Conservation (phyloP, 2,113 vertebrate genomes). For the Empidonax traillii region DNA sequence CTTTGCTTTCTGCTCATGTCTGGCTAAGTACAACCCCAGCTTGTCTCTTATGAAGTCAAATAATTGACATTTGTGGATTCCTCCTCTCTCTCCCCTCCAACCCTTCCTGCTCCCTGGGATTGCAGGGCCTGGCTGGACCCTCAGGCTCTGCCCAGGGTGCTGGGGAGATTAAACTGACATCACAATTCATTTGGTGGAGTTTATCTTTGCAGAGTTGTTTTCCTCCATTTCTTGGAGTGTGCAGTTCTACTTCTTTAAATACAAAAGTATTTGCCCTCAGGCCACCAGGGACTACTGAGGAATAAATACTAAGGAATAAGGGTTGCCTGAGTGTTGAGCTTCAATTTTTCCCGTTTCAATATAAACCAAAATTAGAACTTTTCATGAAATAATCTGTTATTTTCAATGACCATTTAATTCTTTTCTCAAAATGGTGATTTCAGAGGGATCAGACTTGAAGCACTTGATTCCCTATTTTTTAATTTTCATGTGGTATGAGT, state of each 20-base stretch:
- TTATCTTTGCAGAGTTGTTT: background rate
- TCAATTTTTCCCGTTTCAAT: background rate
- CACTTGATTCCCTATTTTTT: background rate
- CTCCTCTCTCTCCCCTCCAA: background rate
- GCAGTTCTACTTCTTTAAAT: background rate
- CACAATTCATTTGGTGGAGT: background rate
- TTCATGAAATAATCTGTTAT: background rate
- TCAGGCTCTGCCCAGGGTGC: background rate
- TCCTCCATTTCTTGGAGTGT: background rate
- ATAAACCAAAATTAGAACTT: background rate
- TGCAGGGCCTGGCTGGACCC: background rate
- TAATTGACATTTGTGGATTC: background rate
- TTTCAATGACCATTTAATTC: background rate
- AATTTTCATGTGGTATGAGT: background rate
- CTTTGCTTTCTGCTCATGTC: background rate
- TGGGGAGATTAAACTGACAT: background rate
- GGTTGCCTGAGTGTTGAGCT: background rate
- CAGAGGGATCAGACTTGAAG: background rate
- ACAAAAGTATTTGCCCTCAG: background rate
- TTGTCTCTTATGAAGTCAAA: background rate
- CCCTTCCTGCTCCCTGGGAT: fast-evolving
- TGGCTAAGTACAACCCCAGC: background rate
- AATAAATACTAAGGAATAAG: background rate
- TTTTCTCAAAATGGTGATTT: background rate
- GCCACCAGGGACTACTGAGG: background rate